Evolutionary conservation across 1,140 invertebrate species (phyloP), one percentile per base, ranked within the genome.

Genomic region (Phortica variegata): DNA sequence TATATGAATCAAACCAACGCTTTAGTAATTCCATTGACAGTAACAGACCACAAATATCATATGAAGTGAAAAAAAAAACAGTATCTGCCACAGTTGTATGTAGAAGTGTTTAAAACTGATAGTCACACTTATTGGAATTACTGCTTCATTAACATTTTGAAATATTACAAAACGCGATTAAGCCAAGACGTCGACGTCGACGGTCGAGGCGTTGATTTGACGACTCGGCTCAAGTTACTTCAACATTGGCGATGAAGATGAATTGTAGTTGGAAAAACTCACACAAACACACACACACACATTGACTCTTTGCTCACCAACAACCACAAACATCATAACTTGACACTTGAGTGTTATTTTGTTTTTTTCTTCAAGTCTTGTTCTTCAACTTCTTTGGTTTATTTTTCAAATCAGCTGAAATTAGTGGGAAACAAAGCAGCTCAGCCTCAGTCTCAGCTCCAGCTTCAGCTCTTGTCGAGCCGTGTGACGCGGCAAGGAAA

Each of bases 71-170:
- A 31, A 13, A 39, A 43, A 16, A 17, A 51, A 4, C 26, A 26
- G 18, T 55, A 46, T 45, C n/a, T 47, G 56, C 62, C 53, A 60
- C 60, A 68, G 63, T 34, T 15, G 4, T 4, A 4, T 53, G n/a
- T n/a, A 26, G 23, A 26, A 26, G 23, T 26, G 23, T 26, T 26
- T 26, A 59, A 68, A 68, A 68, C 44, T 63, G 65, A 68, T 68
- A 68, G 63, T 68, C 63, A 68, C 63, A 68, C 63, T 68, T 68
- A 68, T 68, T 68, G 63, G 63, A 68, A 68, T 68, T 68, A 68
- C 63, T 68, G 49, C 60, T 63, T 68, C 63, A 68, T 68, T 63
- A 68, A 63, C 60, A 68, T 65, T 46, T 60, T 48, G 58, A 65
- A 53, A 45, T 54, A 47, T 56, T 58, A 58, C 50, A 47, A 56